phyloP scores from a whole-genome alignment of 2,888 invertebrate genomes.

The Drosophila falleni region DNA sequence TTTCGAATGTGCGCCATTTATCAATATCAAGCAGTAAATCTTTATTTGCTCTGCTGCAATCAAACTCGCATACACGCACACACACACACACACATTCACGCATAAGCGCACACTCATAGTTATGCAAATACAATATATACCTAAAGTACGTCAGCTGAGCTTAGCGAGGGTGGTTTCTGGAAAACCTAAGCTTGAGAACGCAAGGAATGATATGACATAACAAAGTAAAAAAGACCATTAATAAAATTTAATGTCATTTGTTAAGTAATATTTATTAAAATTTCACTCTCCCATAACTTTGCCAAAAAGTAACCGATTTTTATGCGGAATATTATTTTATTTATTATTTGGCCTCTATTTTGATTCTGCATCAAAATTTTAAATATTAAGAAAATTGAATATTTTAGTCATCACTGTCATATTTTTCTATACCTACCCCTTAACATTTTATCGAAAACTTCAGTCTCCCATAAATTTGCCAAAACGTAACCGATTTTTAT shows the following conservation, averaged over 20 bases:
- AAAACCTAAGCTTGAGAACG: neutral
- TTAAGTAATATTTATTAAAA: neutral
- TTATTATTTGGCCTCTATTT: no score
- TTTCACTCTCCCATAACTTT: no score
- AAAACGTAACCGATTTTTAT: no score
- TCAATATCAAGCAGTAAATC: slow-evolving; percentile 53
- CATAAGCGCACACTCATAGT: slow-evolving; percentile 9
- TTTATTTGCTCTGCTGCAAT: slow-evolving; percentile 33
- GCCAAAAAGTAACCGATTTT: no score
- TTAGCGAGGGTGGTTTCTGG: slow-evolving; percentile 17
- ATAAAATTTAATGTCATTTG: neutral
- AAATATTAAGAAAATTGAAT: no score
- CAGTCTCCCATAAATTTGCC: no score
- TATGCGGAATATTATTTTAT: no score
- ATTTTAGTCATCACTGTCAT: no score
- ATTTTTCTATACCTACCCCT: no score
- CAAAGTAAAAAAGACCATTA: neutral
- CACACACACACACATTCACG: neutral
- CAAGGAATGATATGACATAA: neutral
- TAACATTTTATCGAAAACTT: no score
- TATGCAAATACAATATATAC: slow-evolving; percentile 13
- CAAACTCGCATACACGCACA: slow-evolving; percentile 7
- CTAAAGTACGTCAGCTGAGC: neutral
- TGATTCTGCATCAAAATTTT: no score
- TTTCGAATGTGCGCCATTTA: slow-evolving; percentile 40